Evolutionary conservation across 2,113 vertebrate species (phyloP), one percentile per base, ranked within the genome.

Genomic region (Synodontis membranacea): DNA sequence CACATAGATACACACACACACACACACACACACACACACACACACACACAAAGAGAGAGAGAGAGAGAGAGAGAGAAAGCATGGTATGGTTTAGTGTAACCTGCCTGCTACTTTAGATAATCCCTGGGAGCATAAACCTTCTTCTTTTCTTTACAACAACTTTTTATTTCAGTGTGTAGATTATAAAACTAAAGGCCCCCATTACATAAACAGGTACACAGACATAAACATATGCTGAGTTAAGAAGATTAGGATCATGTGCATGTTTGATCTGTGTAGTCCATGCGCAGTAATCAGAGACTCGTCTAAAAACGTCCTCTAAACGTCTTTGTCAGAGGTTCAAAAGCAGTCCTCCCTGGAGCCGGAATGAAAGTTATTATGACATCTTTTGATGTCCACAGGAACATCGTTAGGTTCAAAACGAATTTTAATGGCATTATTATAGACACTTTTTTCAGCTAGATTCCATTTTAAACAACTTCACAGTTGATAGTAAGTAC

Each of bases 21-120:
- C 31, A 48, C 28, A 81, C 83, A 84, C 42, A 72, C 31, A 19
- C 31, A 81, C 66, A 75, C 25, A 62, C 37, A 50, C 44, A 64
- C 4, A 81, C 5, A 44, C 12, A 37, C 1, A 37, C 0, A 68
- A 34, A 39, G 7, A 68, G 17, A 68, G 17, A 68, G n/a, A 37
- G 37, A 39, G 8, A 72, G 19, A 72, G 68, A 72, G 68, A 25
- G 34, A 42, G 19, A 42, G 68, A 39, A 11, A 23, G 37, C 68
- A 42, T 3, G 19, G 6, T 68, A n/a, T 64, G 60, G 12, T 4
- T 64, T 31, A 37, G 6, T 72, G 9, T 42, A 42, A 72, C 39
- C 68, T 72, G 68, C 11, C 68, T 42, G 19, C 37, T 72, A 25
- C 34, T 64, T 64, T 14, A 64, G 60, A n/a, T 31, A 64, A 64